Percentiles rank a stretch among this genome's conserved stretches.
phyloP scores from a whole-genome alignment of 30 jellyfish, hydroid and myxozoan genomes.

The Clytia hemisphaerica region DNA sequence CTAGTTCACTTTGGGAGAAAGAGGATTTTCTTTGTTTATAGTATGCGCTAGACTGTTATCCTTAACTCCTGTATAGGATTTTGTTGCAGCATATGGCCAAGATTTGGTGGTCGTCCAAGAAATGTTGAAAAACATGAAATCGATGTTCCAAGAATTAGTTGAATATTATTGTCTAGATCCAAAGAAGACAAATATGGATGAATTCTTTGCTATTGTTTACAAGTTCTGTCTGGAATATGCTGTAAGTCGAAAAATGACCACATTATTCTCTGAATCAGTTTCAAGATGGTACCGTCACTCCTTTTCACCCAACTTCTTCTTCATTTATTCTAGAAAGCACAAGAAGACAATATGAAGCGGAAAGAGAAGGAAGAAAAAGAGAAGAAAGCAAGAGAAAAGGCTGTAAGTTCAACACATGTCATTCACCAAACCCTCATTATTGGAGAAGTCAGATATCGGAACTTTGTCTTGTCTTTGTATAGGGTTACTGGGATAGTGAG shows the following conservation, averaged over 20 bases:
- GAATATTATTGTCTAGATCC: conserved; percentile 78
- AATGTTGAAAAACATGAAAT: conserved; percentile 73
- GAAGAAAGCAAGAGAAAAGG: conserved; percentile 78
- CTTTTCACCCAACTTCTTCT: neutral
- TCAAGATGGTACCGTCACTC: neutral
- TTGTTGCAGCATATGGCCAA: conserved; percentile 50
- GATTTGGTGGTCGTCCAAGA: conserved; percentile 65
- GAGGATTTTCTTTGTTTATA: too few species aligned
- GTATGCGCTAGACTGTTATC: neutral
- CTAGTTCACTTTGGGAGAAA: too few species aligned
- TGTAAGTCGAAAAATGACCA: conserved; percentile 44
- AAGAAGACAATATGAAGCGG: conserved; percentile 80
- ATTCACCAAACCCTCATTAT: too few species aligned
- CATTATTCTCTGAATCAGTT: neutral
- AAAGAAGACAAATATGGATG: conserved; percentile 68
- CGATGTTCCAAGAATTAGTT: conserved; percentile 53
- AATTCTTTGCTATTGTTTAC: conserved; percentile 56
- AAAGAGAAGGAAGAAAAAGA: conserved; percentile 85
- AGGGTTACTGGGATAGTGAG: too few species aligned
- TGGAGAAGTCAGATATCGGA: too few species aligned
- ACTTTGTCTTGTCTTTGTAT: too few species aligned
- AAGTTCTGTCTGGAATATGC: conserved; percentile 55
- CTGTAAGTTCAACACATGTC: conserved; percentile 79
- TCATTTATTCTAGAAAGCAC: conserved; percentile 50
- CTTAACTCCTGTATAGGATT: conserved; percentile 60